Conservation (phyloP, 2,888 invertebrate species). For the Tinea trinotella region DNA sequence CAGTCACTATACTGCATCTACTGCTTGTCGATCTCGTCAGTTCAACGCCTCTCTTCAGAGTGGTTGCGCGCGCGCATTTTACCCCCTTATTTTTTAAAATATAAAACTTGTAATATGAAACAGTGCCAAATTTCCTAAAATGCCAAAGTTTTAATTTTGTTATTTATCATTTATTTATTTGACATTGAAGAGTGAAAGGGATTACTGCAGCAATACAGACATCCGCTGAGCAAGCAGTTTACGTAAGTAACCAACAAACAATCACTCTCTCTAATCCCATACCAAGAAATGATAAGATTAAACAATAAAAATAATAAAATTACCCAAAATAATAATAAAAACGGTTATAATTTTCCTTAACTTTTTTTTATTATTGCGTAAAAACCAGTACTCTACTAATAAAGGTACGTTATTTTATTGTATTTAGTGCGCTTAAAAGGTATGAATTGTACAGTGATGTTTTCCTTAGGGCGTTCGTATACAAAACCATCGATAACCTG, state of each 20-base stretch:
- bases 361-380: background rate
- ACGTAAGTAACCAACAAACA: background rate
- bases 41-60: conserved; percentile 1
- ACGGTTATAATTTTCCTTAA: background rate
- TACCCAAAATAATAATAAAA: no score
- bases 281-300: background rate
- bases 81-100: background rate
- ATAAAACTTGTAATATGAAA: background rate
- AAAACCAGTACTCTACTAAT: background rate
- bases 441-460: no score
- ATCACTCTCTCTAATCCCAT: background rate
- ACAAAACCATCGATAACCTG: no score
- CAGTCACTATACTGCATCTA: background rate
- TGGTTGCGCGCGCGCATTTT: conserved; percentile 8
- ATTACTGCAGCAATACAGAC: background rate
- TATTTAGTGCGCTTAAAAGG: background rate
- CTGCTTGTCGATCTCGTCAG: background rate
- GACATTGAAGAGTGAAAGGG: background rate
- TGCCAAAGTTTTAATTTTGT: background rate
- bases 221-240: background rate
- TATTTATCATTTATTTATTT: no score
- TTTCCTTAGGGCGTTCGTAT: no score
- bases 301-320: background rate
- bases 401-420: background rate
- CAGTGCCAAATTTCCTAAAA: background rate